Evolutionary conservation across 2,888 invertebrate species (phyloP), one percentile per base, ranked within the genome.

Genomic region (Theodoxus fluviatilis): DNA sequence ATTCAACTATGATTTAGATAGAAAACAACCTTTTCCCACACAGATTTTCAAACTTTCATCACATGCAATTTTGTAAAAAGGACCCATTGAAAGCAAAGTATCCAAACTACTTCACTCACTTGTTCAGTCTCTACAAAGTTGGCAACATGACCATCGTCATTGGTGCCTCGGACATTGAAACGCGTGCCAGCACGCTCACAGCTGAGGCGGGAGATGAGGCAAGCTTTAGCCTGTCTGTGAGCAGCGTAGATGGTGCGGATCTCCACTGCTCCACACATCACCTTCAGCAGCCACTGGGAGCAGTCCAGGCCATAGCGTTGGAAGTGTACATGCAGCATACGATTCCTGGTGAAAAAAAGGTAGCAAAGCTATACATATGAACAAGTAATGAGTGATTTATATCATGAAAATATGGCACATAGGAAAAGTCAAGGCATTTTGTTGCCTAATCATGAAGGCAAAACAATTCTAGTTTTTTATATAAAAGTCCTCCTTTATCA

Each of bases 101-200:
- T 4, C 4, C 18, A 59, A 22, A 43, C 7, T 3, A 7, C 22
- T 57, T 9, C 7, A 25, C 68, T 52, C 22, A 96, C 94, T 90
- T 99, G 99, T 88, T 99, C 99, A 0, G 99, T 99, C 91, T 99
- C 99, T 37, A 98, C 98, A 90, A 99, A 99, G 90, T 99, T 99
- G 0, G 99, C 99, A 22, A 99, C 99, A 89, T 97, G 94, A 0
- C 99, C 99, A 86, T 97, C 96, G 89, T 99, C 99, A 88, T 99
- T 98, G 76, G 94, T 94, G n/a, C 99, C 99, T 77, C 99, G 90
- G 0, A 98, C 98, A 89, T 98, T 98, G 86, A 99, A 99, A 78
- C 95, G 90, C 33, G 99, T 99, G 37, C 99, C 99, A 69, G 98
- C 98, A 79, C 99, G 90, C 89, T 99, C 98, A 88, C 96, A 98